Conservation (phyloP, 2,113 vertebrate genomes). For the Paradisaea rubra region DNA sequence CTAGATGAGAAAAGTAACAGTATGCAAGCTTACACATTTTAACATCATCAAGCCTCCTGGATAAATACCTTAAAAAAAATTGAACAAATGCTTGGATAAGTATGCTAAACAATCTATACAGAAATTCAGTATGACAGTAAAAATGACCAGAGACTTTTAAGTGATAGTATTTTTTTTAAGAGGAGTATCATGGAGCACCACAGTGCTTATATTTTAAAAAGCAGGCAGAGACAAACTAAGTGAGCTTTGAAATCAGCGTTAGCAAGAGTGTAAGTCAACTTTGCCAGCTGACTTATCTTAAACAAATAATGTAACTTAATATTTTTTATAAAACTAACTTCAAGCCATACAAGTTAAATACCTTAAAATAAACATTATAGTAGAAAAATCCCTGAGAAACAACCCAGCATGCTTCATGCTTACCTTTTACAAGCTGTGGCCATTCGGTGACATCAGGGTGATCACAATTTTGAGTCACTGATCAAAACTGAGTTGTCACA, state of each 20-base stretch:
- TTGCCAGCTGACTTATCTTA: background rate
- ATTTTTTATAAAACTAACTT: background rate
- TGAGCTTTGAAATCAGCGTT: background rate
- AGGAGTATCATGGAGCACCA: background rate
- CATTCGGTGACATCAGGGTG: conserved; percentile 82
- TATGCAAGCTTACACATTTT: conserved; percentile 1
- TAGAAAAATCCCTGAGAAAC: background rate
- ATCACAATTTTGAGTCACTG: conserved; percentile 78
- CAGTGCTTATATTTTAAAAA: background rate
- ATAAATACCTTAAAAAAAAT: background rate
- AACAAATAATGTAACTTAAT: background rate
- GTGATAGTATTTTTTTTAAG: background rate
- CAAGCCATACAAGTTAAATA: background rate
- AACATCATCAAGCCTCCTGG: background rate
- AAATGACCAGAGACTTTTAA: background rate
- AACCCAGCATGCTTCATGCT: conserved; percentile 10
- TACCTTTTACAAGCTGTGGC: conserved; percentile 85
- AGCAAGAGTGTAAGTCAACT: background rate
- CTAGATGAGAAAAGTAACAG: conserved; percentile 9
- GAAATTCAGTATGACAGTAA: background rate
- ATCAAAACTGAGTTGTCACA: conserved; percentile 71
- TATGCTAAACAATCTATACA: background rate
- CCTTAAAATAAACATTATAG: background rate
- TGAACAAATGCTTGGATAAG: background rate
- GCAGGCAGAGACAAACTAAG: background rate